phyloP scores from a whole-genome alignment of 2,888 invertebrate species.

The Leptopterna dolabrata region DNA sequence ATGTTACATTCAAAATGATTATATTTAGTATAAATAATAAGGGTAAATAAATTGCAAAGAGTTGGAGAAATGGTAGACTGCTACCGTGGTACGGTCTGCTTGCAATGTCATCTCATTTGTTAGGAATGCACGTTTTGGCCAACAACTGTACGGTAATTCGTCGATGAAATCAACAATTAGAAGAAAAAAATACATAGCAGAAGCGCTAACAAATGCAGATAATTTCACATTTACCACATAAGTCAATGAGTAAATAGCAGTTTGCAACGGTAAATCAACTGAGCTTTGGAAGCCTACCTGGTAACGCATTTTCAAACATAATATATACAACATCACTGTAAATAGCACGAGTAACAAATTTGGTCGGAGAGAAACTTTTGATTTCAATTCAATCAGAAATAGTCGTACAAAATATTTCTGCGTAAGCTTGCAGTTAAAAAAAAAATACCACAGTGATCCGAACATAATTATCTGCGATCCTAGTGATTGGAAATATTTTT shows the following conservation, averaged over 20 bases:
- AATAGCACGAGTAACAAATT: too few relatives aligned
- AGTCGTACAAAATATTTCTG: neutral
- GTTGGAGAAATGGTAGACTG: neutral
- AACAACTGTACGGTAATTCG: neutral
- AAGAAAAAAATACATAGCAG: neutral
- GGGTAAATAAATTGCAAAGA: neutral
- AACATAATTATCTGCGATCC: too few relatives aligned
- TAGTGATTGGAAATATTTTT: too few relatives aligned
- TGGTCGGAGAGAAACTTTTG: neutral
- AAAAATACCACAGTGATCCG: neutral
- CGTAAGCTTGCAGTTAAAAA: neutral
- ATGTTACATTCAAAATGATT: neutral
- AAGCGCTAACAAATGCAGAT: neutral
- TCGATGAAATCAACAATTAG: neutral
- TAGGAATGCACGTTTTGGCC: neutral
- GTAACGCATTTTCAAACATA: neutral
- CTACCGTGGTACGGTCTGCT: neutral
- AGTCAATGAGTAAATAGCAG: neutral
- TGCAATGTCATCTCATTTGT: neutral
- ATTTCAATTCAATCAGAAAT: neutral
- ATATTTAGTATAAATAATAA: neutral
- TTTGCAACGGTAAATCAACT: neutral
- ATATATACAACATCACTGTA: too few relatives aligned
- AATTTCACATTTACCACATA: neutral
- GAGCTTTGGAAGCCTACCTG: neutral